Conservation (phyloP, 64 coral and sea anemone genomes). For the Stichodactyla helianthus region DNA sequence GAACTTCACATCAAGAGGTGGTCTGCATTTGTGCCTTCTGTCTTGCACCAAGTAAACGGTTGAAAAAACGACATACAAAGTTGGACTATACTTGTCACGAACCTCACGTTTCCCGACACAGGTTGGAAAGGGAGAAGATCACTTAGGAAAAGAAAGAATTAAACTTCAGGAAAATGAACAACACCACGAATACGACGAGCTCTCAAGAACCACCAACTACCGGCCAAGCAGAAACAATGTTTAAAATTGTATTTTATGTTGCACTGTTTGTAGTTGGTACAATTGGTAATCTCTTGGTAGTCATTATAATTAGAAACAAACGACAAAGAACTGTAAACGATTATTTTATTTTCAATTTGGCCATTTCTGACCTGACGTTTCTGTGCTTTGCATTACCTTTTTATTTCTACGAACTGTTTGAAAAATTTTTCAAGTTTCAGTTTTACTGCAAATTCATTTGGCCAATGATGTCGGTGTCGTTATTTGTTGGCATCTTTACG, state of each 20-base stretch:
- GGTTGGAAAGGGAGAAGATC: neutral
- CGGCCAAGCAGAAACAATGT: constrained; percentile 27
- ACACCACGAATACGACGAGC: constrained; percentile 1
- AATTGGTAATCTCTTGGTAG: constrained; percentile 34
- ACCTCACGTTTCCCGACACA: too few species aligned
- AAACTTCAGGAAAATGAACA: neutral
- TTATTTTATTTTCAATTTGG: constrained; percentile 52
- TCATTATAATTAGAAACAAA: constrained; percentile 32
- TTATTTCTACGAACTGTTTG: constrained; percentile 52
- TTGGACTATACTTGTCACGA: neutral
- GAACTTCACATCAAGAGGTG: neutral
- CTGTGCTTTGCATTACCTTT: constrained; percentile 45
- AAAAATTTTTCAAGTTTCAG: constrained; percentile 28
- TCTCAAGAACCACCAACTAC: neutral
- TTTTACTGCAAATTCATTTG: constrained; percentile 60
- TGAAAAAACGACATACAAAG: neutral
- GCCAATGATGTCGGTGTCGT: constrained; percentile 57
- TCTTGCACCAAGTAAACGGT: neutral
- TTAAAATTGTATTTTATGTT: constrained; percentile 39
- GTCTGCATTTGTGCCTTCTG: neutral
- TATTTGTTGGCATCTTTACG: constrained; percentile 50
- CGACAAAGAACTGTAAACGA: constrained; percentile 45
- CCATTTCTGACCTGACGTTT: constrained; percentile 46
- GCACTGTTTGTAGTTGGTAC: constrained; percentile 35
- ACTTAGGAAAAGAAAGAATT: neutral